Evolutionary conservation across 35 echinoderm and acorn worm species (phyloP).

Genomic region (Heliocidaris erythrogramma): DNA sequence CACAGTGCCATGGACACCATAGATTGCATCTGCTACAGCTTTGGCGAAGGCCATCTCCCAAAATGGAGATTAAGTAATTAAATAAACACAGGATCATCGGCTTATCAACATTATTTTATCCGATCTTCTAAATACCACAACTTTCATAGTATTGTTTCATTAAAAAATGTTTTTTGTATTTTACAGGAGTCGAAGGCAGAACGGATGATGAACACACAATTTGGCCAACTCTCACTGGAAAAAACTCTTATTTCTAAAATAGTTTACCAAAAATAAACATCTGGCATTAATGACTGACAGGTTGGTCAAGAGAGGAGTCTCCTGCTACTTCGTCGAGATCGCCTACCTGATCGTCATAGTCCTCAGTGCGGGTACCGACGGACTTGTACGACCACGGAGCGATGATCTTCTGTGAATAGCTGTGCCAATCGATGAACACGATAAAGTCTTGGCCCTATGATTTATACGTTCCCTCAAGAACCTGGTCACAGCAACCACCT

Average conservation of each 20-base stretch:
- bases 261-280: too few relatives aligned
- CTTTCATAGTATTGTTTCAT: not conserved
- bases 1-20: not conserved
- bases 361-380: not conserved
- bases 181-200: not conserved
- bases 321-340: not conserved
- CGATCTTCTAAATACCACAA: not conserved
- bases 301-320: too few relatives aligned
- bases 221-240: too few relatives aligned
- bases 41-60: conserved; percentile 20
- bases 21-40: not conserved
- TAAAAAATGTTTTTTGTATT: too few relatives aligned
- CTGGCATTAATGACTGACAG: too few relatives aligned
- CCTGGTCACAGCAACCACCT: conserved; percentile 43
- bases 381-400: conserved; percentile 51
- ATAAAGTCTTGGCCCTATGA: conserved; percentile 43
- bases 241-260: too few relatives aligned
- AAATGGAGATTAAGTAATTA: not conserved
- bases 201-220: too few relatives aligned
- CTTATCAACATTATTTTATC: not conserved
- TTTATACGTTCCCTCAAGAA: conserved; percentile 42
- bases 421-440: conserved; percentile 84
- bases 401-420: conserved; percentile 85
- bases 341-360: conserved; percentile 39
- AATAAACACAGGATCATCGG: not conserved